Conservation (phyloP, 1,140 invertebrate genomes). For the Pachypeltis micranthus region DNA sequence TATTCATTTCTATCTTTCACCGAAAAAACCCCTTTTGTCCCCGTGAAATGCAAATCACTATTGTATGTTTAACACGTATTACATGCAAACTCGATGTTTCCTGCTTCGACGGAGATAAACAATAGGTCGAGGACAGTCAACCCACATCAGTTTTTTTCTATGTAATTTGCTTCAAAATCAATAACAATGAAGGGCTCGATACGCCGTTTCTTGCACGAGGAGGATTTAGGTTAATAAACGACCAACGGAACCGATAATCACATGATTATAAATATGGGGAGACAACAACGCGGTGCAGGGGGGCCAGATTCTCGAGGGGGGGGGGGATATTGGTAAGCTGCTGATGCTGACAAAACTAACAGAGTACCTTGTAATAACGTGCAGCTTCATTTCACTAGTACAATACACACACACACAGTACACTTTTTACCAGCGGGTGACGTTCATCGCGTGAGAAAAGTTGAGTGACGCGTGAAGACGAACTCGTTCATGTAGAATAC, state of each 20-base stretch:
- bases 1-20: not conserved
- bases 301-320: no score
- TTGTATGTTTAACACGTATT: slow-evolving; percentile 17
- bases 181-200: not conserved
- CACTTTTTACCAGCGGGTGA: no score
- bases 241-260: not conserved
- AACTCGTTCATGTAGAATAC: no score
- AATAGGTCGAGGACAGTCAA: slow-evolving; percentile 1
- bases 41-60: slow-evolving; percentile 10
- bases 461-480: no score
- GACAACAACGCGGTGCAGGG: no score
- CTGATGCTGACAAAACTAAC: not conserved
- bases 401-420: no score
- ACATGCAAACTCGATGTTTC: slow-evolving; percentile 10
- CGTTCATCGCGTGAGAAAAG: no score
- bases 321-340: no score
- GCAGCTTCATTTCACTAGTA: no score
- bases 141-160: not conserved
- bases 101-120: not conserved
- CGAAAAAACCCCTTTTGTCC: slow-evolving; percentile 2
- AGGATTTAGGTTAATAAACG: not conserved
- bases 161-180: slow-evolving; percentile 11
- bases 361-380: not conserved
- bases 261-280: not conserved
- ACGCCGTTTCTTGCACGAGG: not conserved